Evolutionary conservation across 2,797 vertebrate genomes (phyloP).

Genomic region (Tangara arthus): DNA sequence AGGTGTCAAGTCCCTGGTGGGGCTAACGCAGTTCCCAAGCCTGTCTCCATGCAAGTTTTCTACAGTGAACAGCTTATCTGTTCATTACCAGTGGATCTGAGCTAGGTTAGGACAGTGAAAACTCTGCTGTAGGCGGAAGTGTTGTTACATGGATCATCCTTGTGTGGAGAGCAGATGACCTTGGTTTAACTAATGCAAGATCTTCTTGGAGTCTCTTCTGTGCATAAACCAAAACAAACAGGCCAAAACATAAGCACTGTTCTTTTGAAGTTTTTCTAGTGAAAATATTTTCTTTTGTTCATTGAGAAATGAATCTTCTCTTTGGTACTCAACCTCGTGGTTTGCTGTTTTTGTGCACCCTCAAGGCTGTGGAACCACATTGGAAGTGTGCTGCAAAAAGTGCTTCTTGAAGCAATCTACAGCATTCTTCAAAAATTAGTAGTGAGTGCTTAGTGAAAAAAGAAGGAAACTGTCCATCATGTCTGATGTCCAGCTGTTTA

Average conservation of each 20-base stretch:
- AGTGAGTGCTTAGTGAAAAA: not conserved
- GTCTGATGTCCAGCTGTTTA: not conserved
- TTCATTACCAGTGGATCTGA: not conserved
- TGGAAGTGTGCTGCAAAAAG: not conserved
- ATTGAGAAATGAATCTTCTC: not conserved
- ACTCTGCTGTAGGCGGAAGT: not conserved
- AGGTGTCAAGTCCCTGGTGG: not conserved
- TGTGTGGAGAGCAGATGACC: not conserved
- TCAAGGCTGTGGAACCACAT: not conserved
- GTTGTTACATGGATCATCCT: not conserved
- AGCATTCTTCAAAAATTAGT: not conserved
- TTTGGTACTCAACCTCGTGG: not conserved
- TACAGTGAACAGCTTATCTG: not conserved
- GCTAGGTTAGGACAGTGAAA: not conserved
- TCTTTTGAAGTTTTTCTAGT: not conserved
- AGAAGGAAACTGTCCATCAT: not conserved
- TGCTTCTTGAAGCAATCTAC: not conserved
- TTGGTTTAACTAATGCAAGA: not conserved
- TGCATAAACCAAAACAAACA: not conserved
- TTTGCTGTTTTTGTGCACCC: not conserved
- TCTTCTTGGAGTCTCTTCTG: not conserved
- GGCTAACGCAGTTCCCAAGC: not conserved
- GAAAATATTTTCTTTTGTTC: constrained; percentile 23
- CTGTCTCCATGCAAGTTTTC: not conserved
- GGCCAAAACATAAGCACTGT: not conserved